Conservation (phyloP, 2,113 vertebrate species). For the Lanius collurio region DNA sequence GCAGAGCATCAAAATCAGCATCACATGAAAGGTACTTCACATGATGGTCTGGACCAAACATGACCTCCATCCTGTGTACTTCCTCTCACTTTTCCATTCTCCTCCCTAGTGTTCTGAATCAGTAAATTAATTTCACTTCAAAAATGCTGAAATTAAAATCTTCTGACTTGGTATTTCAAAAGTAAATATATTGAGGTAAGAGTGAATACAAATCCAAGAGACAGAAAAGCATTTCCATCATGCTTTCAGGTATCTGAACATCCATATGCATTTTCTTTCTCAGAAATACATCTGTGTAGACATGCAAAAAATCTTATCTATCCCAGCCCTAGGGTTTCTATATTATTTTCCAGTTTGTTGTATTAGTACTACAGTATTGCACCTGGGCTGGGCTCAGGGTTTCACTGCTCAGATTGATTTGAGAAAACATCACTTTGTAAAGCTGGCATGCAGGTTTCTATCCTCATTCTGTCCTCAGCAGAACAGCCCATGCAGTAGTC, state of each 20-base stretch:
- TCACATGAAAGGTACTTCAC: not conserved
- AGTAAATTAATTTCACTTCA: not conserved
- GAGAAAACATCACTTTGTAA: not conserved
- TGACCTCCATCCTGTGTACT: no score
- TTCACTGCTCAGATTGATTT: not conserved
- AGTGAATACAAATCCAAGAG: not conserved
- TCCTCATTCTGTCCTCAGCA: not conserved
- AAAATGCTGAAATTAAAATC: not conserved
- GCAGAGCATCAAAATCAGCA: not conserved
- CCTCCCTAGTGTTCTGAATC: not conserved
- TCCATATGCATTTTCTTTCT: not conserved
- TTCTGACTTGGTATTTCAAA: not conserved
- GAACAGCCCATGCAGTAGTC: accelerated
- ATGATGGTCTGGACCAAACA: not conserved
- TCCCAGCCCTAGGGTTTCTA: not conserved
- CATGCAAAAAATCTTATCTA: not conserved
- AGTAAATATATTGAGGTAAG: not conserved
- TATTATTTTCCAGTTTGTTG: not conserved
- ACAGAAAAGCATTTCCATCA: not conserved
- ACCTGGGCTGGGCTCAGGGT: not conserved
- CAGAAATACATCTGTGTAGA: not conserved
- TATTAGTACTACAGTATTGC: not conserved
- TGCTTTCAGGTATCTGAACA: not conserved
- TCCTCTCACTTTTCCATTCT: not conserved
- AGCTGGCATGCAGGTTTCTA: not conserved